These are phyloP conservation scores for Drosophila ambigua DNA, from an alignment of 1,140 invertebrate species.

Conservation along the genomic window DNA sequence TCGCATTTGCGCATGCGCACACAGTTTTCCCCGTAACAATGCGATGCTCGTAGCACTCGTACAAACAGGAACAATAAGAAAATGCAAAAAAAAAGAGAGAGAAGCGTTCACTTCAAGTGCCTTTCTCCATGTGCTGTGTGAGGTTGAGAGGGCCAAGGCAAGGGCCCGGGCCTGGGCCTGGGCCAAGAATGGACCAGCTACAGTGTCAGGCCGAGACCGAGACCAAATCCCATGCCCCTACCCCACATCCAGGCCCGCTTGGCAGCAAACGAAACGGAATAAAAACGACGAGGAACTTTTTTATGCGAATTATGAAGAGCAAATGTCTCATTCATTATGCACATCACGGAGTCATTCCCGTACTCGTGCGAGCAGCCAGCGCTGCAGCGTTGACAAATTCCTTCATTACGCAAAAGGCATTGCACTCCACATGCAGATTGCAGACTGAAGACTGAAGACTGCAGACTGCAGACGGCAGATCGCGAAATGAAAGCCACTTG, in stretches of 20 bases:
- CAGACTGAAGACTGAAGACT: background rate
- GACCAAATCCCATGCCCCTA: slow-evolving; percentile 32
- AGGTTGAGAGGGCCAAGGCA: slow-evolving; percentile 17
- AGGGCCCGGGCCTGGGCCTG: background rate
- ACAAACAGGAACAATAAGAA: slow-evolving; percentile 22
- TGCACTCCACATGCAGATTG: slow-evolving; percentile 4
- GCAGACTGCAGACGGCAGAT: background rate
- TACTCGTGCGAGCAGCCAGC: background rate
- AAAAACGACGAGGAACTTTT: slow-evolving; percentile 33
- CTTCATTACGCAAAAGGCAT: slow-evolving; percentile 1
- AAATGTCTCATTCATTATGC: slow-evolving; percentile 55
- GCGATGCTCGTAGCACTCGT: slow-evolving; percentile 4
- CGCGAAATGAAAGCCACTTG: slow-evolving; percentile 3
- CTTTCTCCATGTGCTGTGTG: slow-evolving; percentile 56
- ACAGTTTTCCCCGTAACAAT: slow-evolving; percentile 72
- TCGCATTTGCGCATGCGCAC: slow-evolving; percentile 79
- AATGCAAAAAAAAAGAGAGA: slow-evolving; percentile 11
- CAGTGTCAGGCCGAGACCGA: slow-evolving; percentile 30
- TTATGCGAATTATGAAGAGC: slow-evolving; percentile 37
- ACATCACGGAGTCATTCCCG: slow-evolving; percentile 21
- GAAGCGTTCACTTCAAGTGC: slow-evolving; percentile 60
- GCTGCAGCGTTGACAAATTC: slow-evolving; percentile 48
- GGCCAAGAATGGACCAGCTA: slow-evolving; percentile 43
- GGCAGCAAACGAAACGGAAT: slow-evolving; percentile 21
- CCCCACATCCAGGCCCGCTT: slow-evolving; percentile 33